Evolutionary conservation across 2,113 vertebrate species (phyloP).

Genomic region (Mohoua ochrocephala): DNA sequence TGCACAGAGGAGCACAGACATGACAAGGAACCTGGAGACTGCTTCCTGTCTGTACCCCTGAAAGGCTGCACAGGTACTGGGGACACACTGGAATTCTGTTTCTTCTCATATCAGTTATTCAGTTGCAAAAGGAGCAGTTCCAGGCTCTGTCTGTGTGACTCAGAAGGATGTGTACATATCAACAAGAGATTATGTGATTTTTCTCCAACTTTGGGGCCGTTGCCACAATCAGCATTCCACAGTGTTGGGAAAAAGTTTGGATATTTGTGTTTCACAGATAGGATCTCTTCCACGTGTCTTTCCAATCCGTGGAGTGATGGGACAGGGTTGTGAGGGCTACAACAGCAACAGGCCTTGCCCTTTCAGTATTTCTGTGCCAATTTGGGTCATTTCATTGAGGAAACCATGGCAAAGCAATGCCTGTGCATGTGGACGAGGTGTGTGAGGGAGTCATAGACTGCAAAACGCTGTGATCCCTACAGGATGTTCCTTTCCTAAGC

Average conservation of each 20-base stretch:
- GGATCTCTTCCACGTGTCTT: not conserved
- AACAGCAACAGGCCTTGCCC: not conserved
- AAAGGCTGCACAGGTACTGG: conserved; percentile 72
- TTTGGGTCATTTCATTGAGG: not conserved
- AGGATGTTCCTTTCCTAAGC: not conserved
- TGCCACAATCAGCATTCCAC: not conserved
- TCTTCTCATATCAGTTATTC: not conserved
- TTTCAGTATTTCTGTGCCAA: not conserved
- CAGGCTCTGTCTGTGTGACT: not conserved
- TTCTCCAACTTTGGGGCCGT: not conserved
- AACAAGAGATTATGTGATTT: not conserved
- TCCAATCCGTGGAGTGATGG: not conserved
- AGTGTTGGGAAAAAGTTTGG: not conserved
- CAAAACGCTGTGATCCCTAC: not conserved
- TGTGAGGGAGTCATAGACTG: not conserved
- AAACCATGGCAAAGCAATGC: not conserved
- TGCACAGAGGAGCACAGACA: conserved; percentile 77
- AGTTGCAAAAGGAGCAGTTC: not conserved
- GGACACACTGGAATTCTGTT: not conserved
- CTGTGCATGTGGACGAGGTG: not conserved
- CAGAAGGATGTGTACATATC: rapidly evolving
- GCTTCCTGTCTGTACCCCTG: conserved; percentile 48
- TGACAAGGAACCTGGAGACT: conserved; percentile 24
- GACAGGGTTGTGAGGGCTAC: not conserved
- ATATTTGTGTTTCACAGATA: not conserved